These are phyloP conservation scores for Corythornis vintsioides DNA, from an alignment of 2,113 vertebrate genomes.

Conservation along the genomic window DNA sequence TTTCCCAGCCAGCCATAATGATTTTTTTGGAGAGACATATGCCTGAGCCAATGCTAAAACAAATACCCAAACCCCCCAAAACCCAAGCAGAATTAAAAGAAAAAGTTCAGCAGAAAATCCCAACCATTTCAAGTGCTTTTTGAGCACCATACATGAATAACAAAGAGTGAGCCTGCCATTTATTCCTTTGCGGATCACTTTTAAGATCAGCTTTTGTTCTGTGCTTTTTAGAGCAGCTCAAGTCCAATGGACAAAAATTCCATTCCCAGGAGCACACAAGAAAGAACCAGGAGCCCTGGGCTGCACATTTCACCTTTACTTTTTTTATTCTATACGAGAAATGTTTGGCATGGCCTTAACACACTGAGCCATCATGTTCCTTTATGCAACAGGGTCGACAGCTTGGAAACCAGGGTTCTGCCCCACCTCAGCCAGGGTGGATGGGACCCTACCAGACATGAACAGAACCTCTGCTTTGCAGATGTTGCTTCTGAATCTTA, in stretches of 20 bases:
- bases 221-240: conserved; percentile 47
- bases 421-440: neutral
- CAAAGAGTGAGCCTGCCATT: conserved; percentile 64
- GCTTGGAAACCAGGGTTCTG: neutral
- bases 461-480: neutral
- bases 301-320: conserved; percentile 63
- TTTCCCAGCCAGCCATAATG: conserved; percentile 9
- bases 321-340: conserved; percentile 21
- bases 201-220: conserved; percentile 69
- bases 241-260: conserved; percentile 60
- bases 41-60: neutral
- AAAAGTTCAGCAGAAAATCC: conserved; percentile 46
- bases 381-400: neutral
- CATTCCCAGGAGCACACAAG: conserved; percentile 64
- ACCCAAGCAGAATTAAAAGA: conserved; percentile 1
- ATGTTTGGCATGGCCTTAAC: neutral
- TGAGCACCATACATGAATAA: conserved; percentile 61
- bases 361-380: neutral
- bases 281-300: conserved; percentile 51
- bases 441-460: neutral
- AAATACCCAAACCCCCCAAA: conserved; percentile 14
- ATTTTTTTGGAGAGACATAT: neutral
- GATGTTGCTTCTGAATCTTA: neutral
- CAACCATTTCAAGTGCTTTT: conserved; percentile 63
- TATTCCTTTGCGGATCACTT: conserved; percentile 62